Conservation (phyloP, 2,113 vertebrate species). For the Loxodonta africana region DNA sequence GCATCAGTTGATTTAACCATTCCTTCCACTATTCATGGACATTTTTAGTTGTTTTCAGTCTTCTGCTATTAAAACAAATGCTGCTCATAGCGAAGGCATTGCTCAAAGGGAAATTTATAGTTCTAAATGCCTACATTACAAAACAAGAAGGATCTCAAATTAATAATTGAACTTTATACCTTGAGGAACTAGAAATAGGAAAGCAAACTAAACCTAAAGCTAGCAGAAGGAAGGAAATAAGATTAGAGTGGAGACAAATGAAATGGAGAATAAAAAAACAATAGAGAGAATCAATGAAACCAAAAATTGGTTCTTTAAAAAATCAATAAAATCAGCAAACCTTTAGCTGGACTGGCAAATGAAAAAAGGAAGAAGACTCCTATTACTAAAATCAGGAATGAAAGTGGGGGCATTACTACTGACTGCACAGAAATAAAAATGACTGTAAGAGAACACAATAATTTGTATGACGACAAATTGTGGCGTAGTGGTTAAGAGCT, state of each 20-base stretch:
- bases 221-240: neutral
- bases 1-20: conserved; percentile 19
- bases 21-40: neutral
- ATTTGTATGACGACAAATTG: neutral
- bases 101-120: neutral
- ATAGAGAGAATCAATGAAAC: neutral
- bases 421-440: neutral
- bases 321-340: neutral
- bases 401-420: neutral
- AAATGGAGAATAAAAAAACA: no score
- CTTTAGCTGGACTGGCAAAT: neutral
- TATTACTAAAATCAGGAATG: neutral
- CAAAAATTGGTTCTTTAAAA: neutral
- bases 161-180: neutral
- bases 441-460: neutral
- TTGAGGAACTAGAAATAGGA: neutral
- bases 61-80: conserved; percentile 16
- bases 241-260: neutral
- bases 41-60: neutral
- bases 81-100: neutral
- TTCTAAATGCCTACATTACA: neutral
- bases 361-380: neutral
- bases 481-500: no score
- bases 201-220: neutral
- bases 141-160: neutral